phyloP scores from a whole-genome alignment of 2,888 invertebrate species.

The Pelosia muscerda region DNA sequence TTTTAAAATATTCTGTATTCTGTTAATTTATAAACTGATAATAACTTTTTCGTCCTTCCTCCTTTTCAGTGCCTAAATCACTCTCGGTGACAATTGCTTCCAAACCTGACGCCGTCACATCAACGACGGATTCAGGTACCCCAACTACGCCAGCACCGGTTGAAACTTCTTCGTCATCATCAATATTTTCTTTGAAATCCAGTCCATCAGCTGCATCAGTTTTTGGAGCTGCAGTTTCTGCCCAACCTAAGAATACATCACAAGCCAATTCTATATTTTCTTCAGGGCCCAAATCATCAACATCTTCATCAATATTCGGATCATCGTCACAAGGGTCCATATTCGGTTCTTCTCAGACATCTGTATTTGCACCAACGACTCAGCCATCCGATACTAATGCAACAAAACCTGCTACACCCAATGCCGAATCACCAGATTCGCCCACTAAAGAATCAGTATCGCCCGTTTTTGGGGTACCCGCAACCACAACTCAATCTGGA shows the following conservation, averaged over 20 bases:
- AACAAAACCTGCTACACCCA: constrained; percentile 53
- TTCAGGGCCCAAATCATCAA: constrained; percentile 39
- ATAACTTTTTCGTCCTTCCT: constrained; percentile 2
- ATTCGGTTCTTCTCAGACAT: constrained; percentile 44
- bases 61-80: constrained; percentile 58
- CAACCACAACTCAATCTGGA: constrained; percentile 39
- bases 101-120: constrained; percentile 35
- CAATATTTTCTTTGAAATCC: constrained; percentile 40
- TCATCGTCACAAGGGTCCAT: constrained; percentile 46
- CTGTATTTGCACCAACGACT: constrained; percentile 50
- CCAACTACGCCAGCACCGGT: constrained; percentile 36
- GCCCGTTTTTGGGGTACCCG: constrained; percentile 49
- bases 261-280: constrained; percentile 51
- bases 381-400: constrained; percentile 35
- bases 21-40: background rate
- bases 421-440: constrained; percentile 51
- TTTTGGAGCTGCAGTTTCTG: constrained; percentile 61
- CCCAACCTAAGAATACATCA: constrained; percentile 48
- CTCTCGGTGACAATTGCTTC: constrained; percentile 44
- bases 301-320: constrained; percentile 42
- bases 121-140: constrained; percentile 28
- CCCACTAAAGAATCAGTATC: constrained; percentile 50
- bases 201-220: constrained; percentile 58
- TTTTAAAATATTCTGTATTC: background rate
- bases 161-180: constrained; percentile 27